Base-by-base conservation (phyloP, 2,113 vertebrate genomes). In the Gymnocephalus cernua region DNA sequence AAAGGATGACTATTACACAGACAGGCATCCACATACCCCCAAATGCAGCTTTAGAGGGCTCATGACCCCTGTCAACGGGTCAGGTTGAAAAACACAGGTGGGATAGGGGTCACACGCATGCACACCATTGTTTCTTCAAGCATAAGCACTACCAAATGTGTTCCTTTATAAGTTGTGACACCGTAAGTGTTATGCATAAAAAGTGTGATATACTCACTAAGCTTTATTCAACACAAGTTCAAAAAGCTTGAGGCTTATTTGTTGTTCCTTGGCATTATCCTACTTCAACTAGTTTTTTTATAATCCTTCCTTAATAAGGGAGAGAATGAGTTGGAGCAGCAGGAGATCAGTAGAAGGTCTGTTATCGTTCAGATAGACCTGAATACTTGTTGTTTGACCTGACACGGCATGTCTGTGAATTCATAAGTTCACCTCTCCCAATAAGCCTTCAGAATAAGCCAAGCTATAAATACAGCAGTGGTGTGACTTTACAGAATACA, bases 1-100 rank as follows among this genome's bases (percentile, higher is more conserved):
- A 94, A 91, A 93, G 90, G 93, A 93, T 93, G 91, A 92, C 87
- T 89, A 91, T 93, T 91, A 92, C 77, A 73, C 86, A 62, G 77
- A 83, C 75, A 89, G 89, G 77, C 79, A 18, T 89, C 63, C 83
- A 38, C 85, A 83, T 74, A 70, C 48, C 68, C 62, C 57, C 71
- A 78, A 87, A 73, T 82, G 74, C 83, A 74, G 87, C 84, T 87
- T 86, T 61, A 53, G 76, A 77, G 65, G 27, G 85, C 66, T 86
- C 75, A 73, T 88, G 89, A 92, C 91, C 92, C 64, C 86, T 91
- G 87, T 93, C 89, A 91, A 56, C 86, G 10, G 73, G 77, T 84
- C 85, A 14, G 35, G 77, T 90, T 85, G 51, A 67, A 86, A 90
- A 90, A 77, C 90, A 93, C 91, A 90, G 91, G 89, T 93, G 90